Percentiles rank a stretch among this genome's conserved stretches.
Evolutionary conservation across 2,797 vertebrate species (phyloP).

Genomic region (Onychomys arenicola): DNA sequence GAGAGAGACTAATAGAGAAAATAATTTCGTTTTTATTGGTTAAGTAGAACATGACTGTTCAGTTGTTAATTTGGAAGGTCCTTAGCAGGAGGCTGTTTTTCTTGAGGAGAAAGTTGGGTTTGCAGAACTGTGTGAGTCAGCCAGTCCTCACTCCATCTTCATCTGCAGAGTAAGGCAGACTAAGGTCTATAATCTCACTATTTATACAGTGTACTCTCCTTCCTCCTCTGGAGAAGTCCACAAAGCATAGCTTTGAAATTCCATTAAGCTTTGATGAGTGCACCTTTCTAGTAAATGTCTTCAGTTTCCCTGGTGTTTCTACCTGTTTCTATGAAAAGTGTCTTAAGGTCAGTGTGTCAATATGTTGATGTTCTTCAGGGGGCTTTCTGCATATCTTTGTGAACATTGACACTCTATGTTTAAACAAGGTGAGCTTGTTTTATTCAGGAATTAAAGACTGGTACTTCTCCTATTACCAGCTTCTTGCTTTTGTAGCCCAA

Average conservation of each 20-base stretch:
- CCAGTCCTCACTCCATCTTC: conserved; percentile 9
- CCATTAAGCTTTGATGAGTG: neutral
- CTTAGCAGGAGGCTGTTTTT: conserved; percentile 23
- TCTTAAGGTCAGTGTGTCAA: neutral
- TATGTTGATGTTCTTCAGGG: neutral
- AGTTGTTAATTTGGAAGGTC: neutral
- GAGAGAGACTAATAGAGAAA: neutral
- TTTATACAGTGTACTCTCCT: conserved; percentile 21
- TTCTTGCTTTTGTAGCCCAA: conserved; percentile 28
- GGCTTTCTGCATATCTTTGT: neutral
- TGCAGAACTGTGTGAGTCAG: conserved; percentile 34
- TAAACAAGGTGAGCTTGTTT: neutral
- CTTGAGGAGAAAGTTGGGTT: neutral
- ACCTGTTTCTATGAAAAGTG: neutral
- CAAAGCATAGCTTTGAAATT: conserved; percentile 37
- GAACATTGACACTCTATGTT: neutral
- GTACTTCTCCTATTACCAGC: neutral
- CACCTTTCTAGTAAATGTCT: neutral
- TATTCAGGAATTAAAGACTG: conserved; percentile 27
- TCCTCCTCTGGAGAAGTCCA: neutral
- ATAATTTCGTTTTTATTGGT: neutral
- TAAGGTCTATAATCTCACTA: conserved; percentile 45
- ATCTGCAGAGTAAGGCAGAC: neutral
- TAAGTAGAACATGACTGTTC: conserved; percentile 13
- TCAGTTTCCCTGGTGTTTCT: conserved; percentile 22